A percentile compares a stretch with the other conserved stretches of the same genome.
These are phyloP conservation scores for Mus spicilegus DNA, from an alignment of 2,113 vertebrate genomes.

Conservation along the genomic window DNA sequence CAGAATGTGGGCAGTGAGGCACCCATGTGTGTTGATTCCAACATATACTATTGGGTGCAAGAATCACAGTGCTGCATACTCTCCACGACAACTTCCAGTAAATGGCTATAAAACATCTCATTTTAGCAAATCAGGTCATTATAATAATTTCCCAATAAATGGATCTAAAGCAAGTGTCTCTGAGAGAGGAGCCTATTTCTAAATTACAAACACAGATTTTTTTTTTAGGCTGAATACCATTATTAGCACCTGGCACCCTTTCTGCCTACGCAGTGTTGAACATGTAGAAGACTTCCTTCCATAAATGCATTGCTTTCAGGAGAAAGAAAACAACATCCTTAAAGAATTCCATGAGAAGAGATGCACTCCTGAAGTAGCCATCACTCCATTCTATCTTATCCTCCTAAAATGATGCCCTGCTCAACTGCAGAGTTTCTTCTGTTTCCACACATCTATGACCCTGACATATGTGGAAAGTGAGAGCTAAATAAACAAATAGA, in stretches of 20 bases:
- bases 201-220: neutral
- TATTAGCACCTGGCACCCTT: neutral
- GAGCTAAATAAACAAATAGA: neutral
- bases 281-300: neutral
- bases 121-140: conserved; percentile 12
- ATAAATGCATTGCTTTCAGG: neutral
- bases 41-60: neutral
- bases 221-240: neutral
- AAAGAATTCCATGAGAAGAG: neutral
- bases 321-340: neutral
- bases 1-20: neutral
- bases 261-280: neutral
- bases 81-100: neutral
- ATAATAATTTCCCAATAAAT: neutral
- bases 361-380: neutral
- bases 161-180: neutral
- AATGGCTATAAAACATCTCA: conserved; percentile 8
- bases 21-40: neutral
- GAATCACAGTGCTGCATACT: accelerated
- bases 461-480: neutral
- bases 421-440: neutral
- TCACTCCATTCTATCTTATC: neutral
- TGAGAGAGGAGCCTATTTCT: neutral
- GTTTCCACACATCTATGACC: neutral
- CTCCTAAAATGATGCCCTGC: neutral